Conservation (phyloP, 2,113 vertebrate species). For the Thermophis baileyi region DNA sequence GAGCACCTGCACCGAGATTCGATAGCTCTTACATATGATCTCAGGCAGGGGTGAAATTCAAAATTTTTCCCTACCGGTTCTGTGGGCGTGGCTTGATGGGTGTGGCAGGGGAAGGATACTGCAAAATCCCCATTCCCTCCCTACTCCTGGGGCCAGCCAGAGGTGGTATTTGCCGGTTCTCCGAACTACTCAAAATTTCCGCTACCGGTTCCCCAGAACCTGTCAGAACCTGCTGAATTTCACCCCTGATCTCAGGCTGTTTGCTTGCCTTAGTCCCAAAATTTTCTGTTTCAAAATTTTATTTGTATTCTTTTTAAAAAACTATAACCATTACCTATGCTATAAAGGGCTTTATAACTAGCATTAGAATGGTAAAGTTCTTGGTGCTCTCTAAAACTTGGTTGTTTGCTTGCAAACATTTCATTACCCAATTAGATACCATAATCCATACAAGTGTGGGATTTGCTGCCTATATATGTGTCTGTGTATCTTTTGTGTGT, state of each 20-base stretch:
- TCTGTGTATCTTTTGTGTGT: not conserved
- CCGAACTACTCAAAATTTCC: no score
- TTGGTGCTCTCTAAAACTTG: not conserved
- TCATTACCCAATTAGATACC: not conserved
- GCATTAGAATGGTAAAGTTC: not conserved
- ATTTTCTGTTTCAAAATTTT: not conserved
- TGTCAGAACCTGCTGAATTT: no score
- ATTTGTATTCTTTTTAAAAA: not conserved
- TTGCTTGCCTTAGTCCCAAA: not conserved
- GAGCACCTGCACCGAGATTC: not conserved
- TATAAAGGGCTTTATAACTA: not conserved
- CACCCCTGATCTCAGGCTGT: not conserved
- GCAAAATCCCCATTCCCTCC: no score
- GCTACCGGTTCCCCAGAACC: no score
- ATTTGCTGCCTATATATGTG: not conserved
- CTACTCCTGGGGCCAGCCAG: no score
- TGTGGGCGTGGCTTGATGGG: no score
- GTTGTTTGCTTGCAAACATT: not conserved
- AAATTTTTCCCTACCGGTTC: no score
- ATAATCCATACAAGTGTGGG: not conserved
- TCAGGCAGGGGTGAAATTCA: no score
- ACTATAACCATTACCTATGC: not conserved
- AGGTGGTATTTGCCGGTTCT: no score
- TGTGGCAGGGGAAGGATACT: no score
- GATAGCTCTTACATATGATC: not conserved